Evolutionary conservation across 2,888 invertebrate genomes (phyloP), one percentile per base, ranked within the genome.

Genomic region (Cantharis flavilabris): DNA sequence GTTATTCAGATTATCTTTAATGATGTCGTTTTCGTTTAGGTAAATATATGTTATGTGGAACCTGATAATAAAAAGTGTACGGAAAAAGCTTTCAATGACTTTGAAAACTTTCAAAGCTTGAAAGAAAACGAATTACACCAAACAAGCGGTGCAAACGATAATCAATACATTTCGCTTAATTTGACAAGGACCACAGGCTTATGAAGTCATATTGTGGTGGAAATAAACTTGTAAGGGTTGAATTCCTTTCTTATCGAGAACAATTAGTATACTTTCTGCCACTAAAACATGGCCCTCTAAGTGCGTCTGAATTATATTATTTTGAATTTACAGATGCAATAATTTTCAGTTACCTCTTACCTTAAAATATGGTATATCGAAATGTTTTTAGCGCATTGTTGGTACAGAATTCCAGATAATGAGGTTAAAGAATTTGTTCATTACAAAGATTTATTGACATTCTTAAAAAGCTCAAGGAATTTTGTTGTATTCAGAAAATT

Each of bases 391-490:
- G 49, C 49, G 49, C 49, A 49, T 49, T 49, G 70, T 49, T 75
- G 70, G 64, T 75, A 65, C 16, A 23, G 65, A 64, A 70, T 62
- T 33, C 69, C 33, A 70, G 23, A 75, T 75, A 75, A 75, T 75
- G 75, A 75, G 71, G 75, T 72, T 62, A 62, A 75, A 72, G 75
- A 75, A 75, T 75, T 75, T 75, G 75, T 72, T 71, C 71, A 71
- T 75, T 75, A 75, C 69, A 75, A 75, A 62, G 71, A 75, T 75
- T 75, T 75, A 75, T 75, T 75, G 75, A 69, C 65, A 75, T 75
- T 75, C 75, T 75, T 75, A 75, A 28, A 62, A 16, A 71, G 71
- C 62, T 71, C 11, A 69, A 71, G 69, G 75, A 75, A 75, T 75
- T 72, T 71, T 13, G 33, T 71, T 71, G 71, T 75, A 72, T 75